Base-by-base conservation (phyloP, 2,797 vertebrate species). In the Acanthis flammea region DNA sequence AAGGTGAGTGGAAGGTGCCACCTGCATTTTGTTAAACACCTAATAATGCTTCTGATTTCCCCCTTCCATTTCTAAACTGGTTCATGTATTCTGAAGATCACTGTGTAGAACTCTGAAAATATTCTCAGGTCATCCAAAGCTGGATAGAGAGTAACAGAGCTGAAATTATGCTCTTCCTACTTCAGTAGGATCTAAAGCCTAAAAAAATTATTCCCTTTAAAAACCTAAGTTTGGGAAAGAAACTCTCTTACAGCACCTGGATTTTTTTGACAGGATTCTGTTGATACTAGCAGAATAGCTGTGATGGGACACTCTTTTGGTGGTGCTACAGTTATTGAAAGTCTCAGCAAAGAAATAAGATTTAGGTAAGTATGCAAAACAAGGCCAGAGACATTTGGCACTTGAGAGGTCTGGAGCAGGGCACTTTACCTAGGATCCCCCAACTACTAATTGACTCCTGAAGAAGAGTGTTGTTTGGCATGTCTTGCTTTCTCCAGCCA, bases 261-360 rank as follows among this genome's bases (percentile, higher is more conserved):
- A 42, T 96, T 95, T 96, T 62, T 94, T 97, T 95, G 47, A 62
- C 96, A 99, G 99, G 98, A 98, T 91, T 98, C 98, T 86, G 98
- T 99, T 96, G 98, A 99, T 95, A 94, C 98, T 95, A 98, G 98
- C 79, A 98, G 97, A 97, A 98, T 98, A 88, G 98, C 98, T 55
- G 95, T 98, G 50, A 98, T 99, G 92, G 99, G 99, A 23, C 99
- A 99, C 97, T 99, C 99, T 44, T 99, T 99, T 82, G 99, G 99
- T 44, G 99, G 98, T 78, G 99, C 98, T 8, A 99, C 99, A 28
- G 98, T 98, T 86, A 98, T 99, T 41, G 98, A 99, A 95, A 93
- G 98, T 88, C 98, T 99, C 82, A 98, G 98, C 97, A 98, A 98
- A 97, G 99, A 99, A 55, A 94, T 95, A 51, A 98, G 98, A 97